Conservation (phyloP, 1,140 invertebrate species). For the Microplitis demolitor region DNA sequence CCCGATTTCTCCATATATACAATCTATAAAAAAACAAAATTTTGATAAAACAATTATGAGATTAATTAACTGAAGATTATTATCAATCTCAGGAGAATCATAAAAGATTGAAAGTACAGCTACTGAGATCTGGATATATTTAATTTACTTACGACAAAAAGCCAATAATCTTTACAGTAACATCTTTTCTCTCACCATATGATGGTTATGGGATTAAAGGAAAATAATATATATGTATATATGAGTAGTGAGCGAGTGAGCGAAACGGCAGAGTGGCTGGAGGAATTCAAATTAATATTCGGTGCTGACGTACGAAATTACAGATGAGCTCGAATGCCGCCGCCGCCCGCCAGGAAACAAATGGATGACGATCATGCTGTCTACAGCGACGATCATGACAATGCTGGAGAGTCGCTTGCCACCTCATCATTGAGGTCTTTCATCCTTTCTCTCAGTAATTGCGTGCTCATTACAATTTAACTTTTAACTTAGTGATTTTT, state of each 20-base stretch:
- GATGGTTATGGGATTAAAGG: not conserved
- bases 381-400: conserved; percentile 44
- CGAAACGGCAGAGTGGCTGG: conserved; percentile 1
- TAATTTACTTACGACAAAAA: conserved; percentile 34
- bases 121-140: conserved; percentile 37
- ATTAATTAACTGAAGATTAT: no score
- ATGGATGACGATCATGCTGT: conserved; percentile 56
- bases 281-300: conserved; percentile 63
- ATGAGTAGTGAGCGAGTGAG: not conserved
- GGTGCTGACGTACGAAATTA: conserved; percentile 61
- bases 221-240: not conserved
- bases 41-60: no score
- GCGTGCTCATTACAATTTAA: conserved; percentile 24
- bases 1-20: no score
- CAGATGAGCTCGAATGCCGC: conserved; percentile 33
- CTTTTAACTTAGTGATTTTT: conserved; percentile 13
- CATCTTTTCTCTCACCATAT: not conserved
- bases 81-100: conserved; percentile 16
- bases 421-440: conserved; percentile 16
- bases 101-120: conserved; percentile 22
- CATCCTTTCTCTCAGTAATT: conserved; percentile 15
- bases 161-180: not conserved
- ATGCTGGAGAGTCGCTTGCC: conserved; percentile 37
- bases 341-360: conserved; percentile 54
- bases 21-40: no score